Conservation (phyloP, 2,113 vertebrate species). For the Apodemus sylvaticus region DNA sequence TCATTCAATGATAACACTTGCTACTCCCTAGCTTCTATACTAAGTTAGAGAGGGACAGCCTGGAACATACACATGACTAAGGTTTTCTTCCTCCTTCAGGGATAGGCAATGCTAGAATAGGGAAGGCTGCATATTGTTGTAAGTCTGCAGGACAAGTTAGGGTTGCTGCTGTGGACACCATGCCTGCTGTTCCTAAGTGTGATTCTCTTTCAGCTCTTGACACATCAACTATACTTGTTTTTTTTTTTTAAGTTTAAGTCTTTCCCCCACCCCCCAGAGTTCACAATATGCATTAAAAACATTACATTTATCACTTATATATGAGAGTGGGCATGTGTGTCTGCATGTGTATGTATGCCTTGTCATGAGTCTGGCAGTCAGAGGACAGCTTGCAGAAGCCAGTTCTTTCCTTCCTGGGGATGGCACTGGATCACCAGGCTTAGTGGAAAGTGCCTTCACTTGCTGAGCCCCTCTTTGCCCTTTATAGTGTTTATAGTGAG, state of each 20-base stretch:
- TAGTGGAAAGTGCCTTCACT: neutral
- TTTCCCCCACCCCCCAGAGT: neutral
- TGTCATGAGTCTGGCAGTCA: neutral
- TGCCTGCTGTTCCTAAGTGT: neutral
- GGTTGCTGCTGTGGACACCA: neutral
- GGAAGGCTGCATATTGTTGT: neutral
- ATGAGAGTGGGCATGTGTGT: neutral
- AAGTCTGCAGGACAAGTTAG: neutral
- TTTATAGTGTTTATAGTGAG: neutral
- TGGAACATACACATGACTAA: neutral
- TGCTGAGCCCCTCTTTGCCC: neutral
- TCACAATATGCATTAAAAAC: neutral
- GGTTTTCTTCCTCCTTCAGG: neutral
- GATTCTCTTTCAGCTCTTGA: neutral
- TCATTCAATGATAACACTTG: neutral
- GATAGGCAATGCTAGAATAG: neutral
- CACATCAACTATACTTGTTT: neutral
- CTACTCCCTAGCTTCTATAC: neutral
- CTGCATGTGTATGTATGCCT: neutral
- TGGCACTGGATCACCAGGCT: too few species aligned
- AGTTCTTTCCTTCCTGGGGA: neutral
- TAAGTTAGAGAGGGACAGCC: neutral
- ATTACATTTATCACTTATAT: neutral
- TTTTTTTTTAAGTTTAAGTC: neutral
- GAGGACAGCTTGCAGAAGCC: neutral